phyloP scores from a whole-genome alignment of 2,113 vertebrate species.

The Neomonachus schauinslandi region DNA sequence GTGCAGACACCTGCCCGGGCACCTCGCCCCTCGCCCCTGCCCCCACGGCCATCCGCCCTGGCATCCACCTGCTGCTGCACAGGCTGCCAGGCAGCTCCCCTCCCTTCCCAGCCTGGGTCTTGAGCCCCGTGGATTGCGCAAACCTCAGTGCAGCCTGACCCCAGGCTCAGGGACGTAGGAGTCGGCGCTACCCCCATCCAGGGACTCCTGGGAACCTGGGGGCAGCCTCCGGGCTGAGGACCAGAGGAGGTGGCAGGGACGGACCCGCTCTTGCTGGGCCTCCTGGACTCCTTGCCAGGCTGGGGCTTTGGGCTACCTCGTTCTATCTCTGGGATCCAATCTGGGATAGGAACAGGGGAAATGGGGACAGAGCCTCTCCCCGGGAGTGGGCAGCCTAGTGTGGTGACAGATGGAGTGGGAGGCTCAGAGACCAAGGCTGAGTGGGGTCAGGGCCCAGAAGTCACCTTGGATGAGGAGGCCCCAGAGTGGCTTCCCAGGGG shows the following conservation, averaged over 20 bases:
- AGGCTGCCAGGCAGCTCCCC: background rate
- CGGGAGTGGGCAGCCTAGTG: rapidly evolving
- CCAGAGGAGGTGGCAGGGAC: background rate
- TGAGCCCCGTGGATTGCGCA: background rate
- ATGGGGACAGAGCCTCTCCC: background rate
- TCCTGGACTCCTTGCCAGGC: background rate
- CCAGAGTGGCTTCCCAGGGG: background rate
- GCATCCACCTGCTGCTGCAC: rapidly evolving
- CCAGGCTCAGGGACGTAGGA: rapidly evolving
- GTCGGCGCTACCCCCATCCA: rapidly evolving
- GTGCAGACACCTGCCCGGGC: background rate
- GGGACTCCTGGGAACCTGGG: too few relatives aligned
- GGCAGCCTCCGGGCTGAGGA: background rate
- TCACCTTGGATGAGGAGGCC: rapidly evolving
- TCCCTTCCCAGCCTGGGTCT: background rate
- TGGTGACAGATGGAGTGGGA: background rate
- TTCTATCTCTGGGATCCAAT: rapidly evolving
- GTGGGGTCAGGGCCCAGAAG: background rate
- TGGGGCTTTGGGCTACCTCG: too few relatives aligned
- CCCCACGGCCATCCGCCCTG: rapidly evolving
- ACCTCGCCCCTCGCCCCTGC: rapidly evolving
- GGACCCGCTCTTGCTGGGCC: rapidly evolving
- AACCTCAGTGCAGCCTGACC: background rate
- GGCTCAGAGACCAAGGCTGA: background rate
- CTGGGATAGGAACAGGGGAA: background rate